Evolutionary conservation across 2,797 vertebrate species (phyloP).

Genomic region (Tinamus major): DNA sequence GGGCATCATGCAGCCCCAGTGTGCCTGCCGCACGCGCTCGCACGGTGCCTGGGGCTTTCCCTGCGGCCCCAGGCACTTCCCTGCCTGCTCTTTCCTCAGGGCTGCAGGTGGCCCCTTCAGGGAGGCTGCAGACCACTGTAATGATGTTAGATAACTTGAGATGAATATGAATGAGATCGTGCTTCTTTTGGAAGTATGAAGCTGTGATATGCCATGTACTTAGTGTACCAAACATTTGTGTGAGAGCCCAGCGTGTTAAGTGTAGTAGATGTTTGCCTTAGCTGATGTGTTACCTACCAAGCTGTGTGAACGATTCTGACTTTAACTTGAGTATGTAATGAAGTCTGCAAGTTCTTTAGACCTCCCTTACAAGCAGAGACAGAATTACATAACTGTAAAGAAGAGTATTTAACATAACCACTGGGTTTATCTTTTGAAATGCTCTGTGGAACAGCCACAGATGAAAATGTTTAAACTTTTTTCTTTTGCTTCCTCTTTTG

Average conservation of each 20-base stretch:
- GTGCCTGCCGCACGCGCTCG: neutral
- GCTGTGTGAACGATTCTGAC: neutral
- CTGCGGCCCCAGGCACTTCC: neutral
- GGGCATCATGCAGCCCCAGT: neutral
- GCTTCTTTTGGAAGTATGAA: conserved; percentile 30
- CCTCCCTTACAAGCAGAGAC: neutral
- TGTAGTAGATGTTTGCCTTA: neutral
- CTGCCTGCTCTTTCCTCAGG: neutral
- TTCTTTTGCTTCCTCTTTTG: neutral
- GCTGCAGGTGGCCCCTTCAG: neutral
- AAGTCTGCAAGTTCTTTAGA: neutral
- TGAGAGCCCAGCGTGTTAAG: neutral
- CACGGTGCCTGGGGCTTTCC: neutral
- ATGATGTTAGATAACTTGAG: conserved; percentile 36
- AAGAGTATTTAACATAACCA: neutral
- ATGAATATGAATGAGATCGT: conserved; percentile 54
- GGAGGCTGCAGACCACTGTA: neutral
- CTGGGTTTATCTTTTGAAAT: neutral
- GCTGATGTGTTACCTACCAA: neutral
- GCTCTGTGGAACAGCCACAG: neutral
- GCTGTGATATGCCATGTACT: neutral
- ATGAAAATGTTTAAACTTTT: neutral
- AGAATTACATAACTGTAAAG: neutral
- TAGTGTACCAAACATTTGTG: neutral
- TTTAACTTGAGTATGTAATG: neutral